Base-by-base conservation (phyloP, 2,797 vertebrate species). In the Hyperoplus lanceolatus region DNA sequence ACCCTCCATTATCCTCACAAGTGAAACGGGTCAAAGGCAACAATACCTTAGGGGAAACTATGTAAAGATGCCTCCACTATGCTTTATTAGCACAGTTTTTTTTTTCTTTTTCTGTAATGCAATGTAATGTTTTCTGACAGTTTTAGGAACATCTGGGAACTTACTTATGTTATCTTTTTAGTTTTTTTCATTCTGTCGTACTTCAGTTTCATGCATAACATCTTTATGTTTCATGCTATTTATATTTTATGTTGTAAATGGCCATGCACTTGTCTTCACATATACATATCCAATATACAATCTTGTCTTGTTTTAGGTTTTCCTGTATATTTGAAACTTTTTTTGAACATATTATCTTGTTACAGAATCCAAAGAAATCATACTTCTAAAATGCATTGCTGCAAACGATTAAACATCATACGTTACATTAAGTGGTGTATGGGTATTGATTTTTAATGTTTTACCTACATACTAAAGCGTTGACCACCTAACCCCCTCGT, bases 11-110 rank as follows among this genome's bases (percentile, higher is more conserved):
- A 81, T 91, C 46, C 63, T 76, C 66, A 57, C 76, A 87, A 82
- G 75, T 88, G 67, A 90, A 90, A 84, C 73, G 60, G 87, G 89
- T 89, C 85, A 85, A 81, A 79, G 54, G 74, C 77, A 89, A 89
- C 82, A 87, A 77, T 74, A 74, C 86, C 80, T 64, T 5, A 57
- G 69, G 64, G 76, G 36, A 79, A 75, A 71, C 50, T 56, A 5
- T 80, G 80, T 70, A 79, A 79, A 85, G 62, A 73, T 59, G 69
- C 67, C 57, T 74, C 56, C 15, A 60, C 46, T 49, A 3, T 54
- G 53, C 39, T 29, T 57, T 73, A 69, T 63, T 58, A 77, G 49
- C 39, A 53, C 48, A 60, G 48, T 46, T 61, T 66, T 73, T 54
- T 46, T 61, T 63, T 73, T 73, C 54, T 59, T 74, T 79, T 51